A percentile compares a stretch with the other conserved stretches of the same genome.
Evolutionary conservation across 1,140 invertebrate species (phyloP).

Genomic region (Lucilia cuprina): DNA sequence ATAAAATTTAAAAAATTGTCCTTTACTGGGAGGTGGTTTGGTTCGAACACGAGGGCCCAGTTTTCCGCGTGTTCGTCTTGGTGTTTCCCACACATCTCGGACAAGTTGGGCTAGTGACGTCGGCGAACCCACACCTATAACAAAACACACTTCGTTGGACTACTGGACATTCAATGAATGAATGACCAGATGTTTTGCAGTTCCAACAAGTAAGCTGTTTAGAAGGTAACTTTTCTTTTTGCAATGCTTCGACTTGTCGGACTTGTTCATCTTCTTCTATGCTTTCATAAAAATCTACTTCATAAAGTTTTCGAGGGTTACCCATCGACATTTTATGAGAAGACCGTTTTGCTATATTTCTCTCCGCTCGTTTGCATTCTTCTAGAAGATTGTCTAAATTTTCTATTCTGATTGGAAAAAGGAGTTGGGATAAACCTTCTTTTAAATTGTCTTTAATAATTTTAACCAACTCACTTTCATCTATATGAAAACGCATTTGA

Average conservation of each 20-base stretch:
- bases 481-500: background rate
- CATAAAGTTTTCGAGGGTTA: background rate
- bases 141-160: background rate
- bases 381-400: background rate
- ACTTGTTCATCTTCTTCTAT: too few relatives aligned
- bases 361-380: background rate
- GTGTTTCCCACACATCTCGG: background rate
- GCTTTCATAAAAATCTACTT: background rate
- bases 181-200: background rate
- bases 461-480: background rate
- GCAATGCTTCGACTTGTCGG: background rate
- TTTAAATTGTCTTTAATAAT: constrained; percentile 8
- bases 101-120: background rate
- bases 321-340: too few relatives aligned
- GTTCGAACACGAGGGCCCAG: background rate
- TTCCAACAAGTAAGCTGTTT: background rate
- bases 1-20: background rate
- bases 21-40: background rate
- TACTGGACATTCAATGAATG: background rate
- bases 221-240: background rate
- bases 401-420: background rate
- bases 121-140: too few relatives aligned
- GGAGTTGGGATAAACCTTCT: background rate
- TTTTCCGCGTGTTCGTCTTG: background rate
- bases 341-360: background rate